Evolutionary conservation across 2,113 vertebrate genomes (phyloP).

Genomic region (Chaenogobius annularis): DNA sequence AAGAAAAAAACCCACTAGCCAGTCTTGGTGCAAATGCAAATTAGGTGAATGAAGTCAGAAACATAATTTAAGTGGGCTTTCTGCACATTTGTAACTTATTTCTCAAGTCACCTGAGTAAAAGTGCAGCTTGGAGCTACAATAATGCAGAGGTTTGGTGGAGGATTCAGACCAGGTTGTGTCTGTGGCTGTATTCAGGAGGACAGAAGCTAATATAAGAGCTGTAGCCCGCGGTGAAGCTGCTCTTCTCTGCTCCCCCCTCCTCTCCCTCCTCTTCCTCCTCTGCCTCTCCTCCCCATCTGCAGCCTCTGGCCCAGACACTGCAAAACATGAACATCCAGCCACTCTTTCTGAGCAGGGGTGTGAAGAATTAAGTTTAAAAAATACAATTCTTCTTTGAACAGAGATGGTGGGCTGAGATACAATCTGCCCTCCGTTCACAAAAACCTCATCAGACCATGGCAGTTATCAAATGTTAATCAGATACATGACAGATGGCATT

Average conservation of each 20-base stretch:
- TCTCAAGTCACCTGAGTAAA: not conserved
- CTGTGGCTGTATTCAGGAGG: slow-evolving; percentile 39
- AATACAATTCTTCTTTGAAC: no score
- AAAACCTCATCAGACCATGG: no score
- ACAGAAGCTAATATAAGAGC: slow-evolving; percentile 62
- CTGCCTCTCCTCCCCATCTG: slow-evolving; percentile 46
- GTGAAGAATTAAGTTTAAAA: no score
- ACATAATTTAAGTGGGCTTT: not conserved
- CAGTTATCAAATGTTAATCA: no score
- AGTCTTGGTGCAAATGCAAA: not conserved
- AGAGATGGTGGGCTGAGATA: no score
- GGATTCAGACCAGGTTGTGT: slow-evolving; percentile 19
- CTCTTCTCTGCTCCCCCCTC: slow-evolving; percentile 30
- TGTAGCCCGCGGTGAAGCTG: slow-evolving; percentile 44
- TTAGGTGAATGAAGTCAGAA: not conserved
- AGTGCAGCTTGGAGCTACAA: slow-evolving; percentile 3
- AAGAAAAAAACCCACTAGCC: not conserved
- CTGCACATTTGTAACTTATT: not conserved
- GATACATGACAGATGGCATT: no score
- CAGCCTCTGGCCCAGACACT: slow-evolving; percentile 52
- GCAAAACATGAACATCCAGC: not conserved
- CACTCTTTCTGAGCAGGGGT: no score
- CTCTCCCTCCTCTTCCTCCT: not conserved
- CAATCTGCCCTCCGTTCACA: no score
- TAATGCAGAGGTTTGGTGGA: slow-evolving; percentile 20